Conservation (phyloP, 2,888 invertebrate species). For the Salticus scenicus region DNA sequence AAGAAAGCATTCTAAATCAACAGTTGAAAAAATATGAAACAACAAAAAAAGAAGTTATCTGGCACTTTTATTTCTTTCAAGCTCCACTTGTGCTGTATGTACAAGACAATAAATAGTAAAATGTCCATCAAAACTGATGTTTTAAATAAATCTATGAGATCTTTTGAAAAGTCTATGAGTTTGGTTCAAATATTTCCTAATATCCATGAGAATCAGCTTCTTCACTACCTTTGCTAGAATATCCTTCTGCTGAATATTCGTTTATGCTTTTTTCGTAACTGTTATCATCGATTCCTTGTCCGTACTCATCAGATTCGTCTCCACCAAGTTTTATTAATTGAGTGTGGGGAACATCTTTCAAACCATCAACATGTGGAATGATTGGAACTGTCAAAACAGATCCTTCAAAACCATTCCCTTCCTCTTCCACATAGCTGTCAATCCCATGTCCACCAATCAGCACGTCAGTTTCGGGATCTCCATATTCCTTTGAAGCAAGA, state of each 20-base stretch:
- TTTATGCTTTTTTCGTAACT: background rate
- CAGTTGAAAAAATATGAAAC: too few species aligned
- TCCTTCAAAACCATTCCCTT: conserved; percentile 27
- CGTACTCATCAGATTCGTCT: conserved; percentile 28
- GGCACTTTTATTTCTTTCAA: conserved; percentile 11
- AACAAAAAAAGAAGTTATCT: background rate
- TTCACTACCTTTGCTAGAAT: background rate
- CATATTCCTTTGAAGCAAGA: conserved; percentile 25
- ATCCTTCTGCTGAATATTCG: background rate
- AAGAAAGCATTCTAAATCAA: too few species aligned
- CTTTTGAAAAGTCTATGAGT: background rate
- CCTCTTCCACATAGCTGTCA: conserved; percentile 18
- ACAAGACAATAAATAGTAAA: conserved; percentile 4
- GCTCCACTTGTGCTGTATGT: background rate
- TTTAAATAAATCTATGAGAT: background rate
- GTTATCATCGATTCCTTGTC: conserved; percentile 17
- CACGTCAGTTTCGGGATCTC: background rate
- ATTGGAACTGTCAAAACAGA: conserved; percentile 44
- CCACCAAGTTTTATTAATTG: conserved; percentile 39
- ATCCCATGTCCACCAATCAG: conserved; percentile 17
- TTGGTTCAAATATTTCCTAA: background rate
- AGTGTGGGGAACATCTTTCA: conserved; percentile 37
- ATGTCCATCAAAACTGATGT: background rate
- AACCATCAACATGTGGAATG: conserved; percentile 7
- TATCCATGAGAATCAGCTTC: background rate